A percentile compares a stretch with the other conserved stretches of the same genome.
Conservation (phyloP, 92 coral and sea anemone species). For the Bergia puertoricense region DNA sequence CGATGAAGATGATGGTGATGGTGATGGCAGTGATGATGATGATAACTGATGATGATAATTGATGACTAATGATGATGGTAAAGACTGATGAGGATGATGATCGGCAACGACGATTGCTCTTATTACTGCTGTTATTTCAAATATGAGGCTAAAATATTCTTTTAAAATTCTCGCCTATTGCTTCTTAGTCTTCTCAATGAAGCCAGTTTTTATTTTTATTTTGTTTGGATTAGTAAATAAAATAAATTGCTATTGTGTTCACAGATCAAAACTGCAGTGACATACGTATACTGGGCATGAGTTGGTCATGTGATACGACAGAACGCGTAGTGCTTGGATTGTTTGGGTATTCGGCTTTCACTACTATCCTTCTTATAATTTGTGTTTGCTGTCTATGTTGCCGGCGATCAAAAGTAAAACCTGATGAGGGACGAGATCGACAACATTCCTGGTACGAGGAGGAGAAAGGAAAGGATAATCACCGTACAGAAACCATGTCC, state of each 20-base stretch:
- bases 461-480: not conserved
- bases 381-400: not conserved
- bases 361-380: not conserved
- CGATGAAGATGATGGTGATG: no score
- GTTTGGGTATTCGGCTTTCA: not conserved
- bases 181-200: no score
- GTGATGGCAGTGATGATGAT: no score
- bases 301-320: not conserved
- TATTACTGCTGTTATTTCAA: no score
- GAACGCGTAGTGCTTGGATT: not conserved
- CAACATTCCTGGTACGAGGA: not conserved
- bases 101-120: no score
- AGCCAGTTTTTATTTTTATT: no score
- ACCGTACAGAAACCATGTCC: not conserved
- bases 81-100: no score
- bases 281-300: not conserved
- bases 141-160: no score
- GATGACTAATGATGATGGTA: no score
- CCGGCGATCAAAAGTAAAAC: not conserved
- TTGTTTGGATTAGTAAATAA: no score
- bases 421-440: not conserved
- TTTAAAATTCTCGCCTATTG: no score
- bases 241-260: not conserved
- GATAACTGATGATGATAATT: no score
- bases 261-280: not conserved